Percentiles rank a stretch among this genome's conserved stretches.
phyloP scores from a whole-genome alignment of 1,140 invertebrate species.

The Agrypnia vestita region DNA sequence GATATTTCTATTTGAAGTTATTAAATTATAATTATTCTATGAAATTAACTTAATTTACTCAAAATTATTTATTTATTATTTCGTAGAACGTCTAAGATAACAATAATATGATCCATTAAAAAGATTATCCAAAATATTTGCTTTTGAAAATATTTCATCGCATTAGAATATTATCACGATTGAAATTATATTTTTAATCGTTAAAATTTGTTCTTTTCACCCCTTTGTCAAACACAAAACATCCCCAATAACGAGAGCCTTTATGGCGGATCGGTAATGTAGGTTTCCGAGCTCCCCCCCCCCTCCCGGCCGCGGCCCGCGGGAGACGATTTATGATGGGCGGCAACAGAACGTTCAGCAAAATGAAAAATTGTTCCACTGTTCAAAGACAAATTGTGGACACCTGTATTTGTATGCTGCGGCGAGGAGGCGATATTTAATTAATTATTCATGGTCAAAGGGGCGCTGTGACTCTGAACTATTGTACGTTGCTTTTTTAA shows the following conservation, averaged over 20 bases:
- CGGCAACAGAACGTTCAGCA: constrained; percentile 35
- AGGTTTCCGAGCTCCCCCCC: constrained; percentile 6
- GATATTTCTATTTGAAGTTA: no score
- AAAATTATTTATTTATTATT: no score
- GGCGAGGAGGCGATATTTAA: constrained; percentile 4
- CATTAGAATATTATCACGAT: not conserved
- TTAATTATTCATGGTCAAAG: constrained; percentile 2
- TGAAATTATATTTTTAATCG: constrained; percentile 1
- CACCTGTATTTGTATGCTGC: not conserved
- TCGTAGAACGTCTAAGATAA: no score
- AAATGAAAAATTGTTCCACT: constrained; percentile 46
- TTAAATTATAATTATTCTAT: no score
- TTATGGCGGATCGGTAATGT: constrained; percentile 21
- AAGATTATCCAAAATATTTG: no score
- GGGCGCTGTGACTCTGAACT: no score
- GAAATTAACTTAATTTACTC: no score
- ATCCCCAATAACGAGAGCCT: constrained; percentile 30
- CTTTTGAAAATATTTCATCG: not conserved
- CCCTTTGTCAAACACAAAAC: constrained; percentile 22
- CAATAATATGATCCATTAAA: no score
- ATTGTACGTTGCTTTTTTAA: not conserved
- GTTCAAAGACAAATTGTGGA: constrained; percentile 25
- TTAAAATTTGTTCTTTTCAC: constrained; percentile 8
- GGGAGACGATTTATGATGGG: constrained; percentile 53
- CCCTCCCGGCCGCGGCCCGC: constrained; percentile 32